Conservation (phyloP, 2,888 invertebrate species). For the Tuberolachnus salignus region DNA sequence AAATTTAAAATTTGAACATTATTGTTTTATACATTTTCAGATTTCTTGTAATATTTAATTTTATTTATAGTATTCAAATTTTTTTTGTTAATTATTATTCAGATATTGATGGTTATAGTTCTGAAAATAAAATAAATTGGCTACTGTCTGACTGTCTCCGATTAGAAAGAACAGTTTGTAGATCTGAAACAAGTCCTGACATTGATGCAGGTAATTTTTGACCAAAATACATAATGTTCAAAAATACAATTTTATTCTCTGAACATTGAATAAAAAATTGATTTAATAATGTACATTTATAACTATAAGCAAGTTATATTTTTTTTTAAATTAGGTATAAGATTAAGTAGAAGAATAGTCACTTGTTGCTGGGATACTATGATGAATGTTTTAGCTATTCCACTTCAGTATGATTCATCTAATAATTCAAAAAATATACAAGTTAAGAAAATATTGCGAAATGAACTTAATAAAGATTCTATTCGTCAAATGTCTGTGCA, state of each 20-base stretch:
- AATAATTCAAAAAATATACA: slow-evolving; percentile 60
- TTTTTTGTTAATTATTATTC: slow-evolving; percentile 11
- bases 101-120: slow-evolving; percentile 57
- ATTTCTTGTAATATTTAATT: not conserved
- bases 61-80: not conserved
- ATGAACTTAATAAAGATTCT: slow-evolving; percentile 64
- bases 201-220: slow-evolving; percentile 72
- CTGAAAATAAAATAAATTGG: slow-evolving; percentile 55
- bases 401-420: slow-evolving; percentile 66
- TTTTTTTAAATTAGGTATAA: slow-evolving; percentile 61
- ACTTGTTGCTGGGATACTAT: slow-evolving; percentile 93
- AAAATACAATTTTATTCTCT: not conserved
- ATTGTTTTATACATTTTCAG: no score
- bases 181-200: slow-evolving; percentile 72
- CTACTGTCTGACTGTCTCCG: slow-evolving; percentile 74
- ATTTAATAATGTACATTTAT: not conserved
- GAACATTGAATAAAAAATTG: not conserved
- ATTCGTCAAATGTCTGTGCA: slow-evolving; percentile 61
- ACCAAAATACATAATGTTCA: not conserved
- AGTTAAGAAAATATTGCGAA: slow-evolving; percentile 63
- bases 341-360: slow-evolving; percentile 70
- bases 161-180: slow-evolving; percentile 77
- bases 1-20: no score
- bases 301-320: not conserved
- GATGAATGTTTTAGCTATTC: slow-evolving; percentile 83